phyloP scores from a whole-genome alignment of 2,113 vertebrate genomes.

The Cyanistes caeruleus region DNA sequence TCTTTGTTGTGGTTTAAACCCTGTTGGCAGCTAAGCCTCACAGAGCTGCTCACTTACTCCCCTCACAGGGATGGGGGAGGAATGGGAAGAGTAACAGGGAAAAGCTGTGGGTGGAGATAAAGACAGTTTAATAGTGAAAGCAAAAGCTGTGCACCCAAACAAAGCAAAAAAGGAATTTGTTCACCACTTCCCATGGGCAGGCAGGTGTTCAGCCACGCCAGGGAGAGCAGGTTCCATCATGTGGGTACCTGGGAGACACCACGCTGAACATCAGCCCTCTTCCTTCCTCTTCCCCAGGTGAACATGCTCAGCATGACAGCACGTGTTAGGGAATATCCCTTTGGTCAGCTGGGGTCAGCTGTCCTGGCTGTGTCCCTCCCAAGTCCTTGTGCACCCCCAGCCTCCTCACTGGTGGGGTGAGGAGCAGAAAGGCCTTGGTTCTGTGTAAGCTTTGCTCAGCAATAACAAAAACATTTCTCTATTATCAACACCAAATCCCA shows the following conservation, averaged over 20 bases:
- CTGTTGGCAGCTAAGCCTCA: rapidly evolving
- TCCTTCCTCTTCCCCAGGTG: background rate
- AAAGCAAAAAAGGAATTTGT: background rate
- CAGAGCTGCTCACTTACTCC: background rate
- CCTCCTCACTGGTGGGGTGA: background rate
- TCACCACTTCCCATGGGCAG: background rate
- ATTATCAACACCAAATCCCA: background rate
- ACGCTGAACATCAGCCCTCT: background rate
- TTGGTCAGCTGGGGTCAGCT: rapidly evolving
- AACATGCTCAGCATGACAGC: background rate
- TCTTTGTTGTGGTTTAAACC: background rate
- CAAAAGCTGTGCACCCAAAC: background rate
- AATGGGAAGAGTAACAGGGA: background rate
- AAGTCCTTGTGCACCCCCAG: background rate
- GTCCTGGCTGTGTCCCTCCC: background rate
- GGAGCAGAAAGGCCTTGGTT: background rate
- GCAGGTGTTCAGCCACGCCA: background rate
- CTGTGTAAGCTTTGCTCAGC: background rate
- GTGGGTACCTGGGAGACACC: too few species aligned
- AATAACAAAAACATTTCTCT: background rate
- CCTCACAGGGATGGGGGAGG: background rate
- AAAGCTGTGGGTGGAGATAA: background rate
- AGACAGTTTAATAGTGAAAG: background rate
- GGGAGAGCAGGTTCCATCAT: background rate
- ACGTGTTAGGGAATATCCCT: background rate